These are phyloP conservation scores for Saccopteryx leptura DNA, from an alignment of 2,113 vertebrate genomes.

Conservation along the genomic window DNA sequence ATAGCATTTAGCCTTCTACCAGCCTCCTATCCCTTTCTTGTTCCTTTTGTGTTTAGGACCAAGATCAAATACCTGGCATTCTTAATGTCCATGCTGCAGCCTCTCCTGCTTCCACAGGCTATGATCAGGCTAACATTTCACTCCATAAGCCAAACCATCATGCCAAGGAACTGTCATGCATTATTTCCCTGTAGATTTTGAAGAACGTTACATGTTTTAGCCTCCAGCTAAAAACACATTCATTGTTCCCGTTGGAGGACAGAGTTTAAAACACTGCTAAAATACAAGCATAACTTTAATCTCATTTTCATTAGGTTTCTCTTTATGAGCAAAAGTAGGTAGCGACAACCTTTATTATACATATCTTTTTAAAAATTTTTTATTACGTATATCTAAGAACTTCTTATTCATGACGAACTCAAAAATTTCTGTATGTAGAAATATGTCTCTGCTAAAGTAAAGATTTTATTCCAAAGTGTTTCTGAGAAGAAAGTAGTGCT, in stretches of 20 bases:
- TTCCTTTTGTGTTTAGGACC: background rate
- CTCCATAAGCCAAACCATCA: background rate
- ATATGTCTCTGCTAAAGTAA: background rate
- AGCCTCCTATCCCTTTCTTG: background rate
- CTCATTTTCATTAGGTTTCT: constrained; percentile 43
- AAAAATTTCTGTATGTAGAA: constrained; percentile 11
- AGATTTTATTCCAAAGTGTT: constrained; percentile 52
- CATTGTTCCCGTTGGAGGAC: constrained; percentile 19
- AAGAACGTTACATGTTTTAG: constrained; percentile 58
- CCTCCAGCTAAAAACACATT: constrained; percentile 37
- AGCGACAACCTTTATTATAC: background rate
- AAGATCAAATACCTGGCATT: constrained; percentile 12
- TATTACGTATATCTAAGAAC: background rate
- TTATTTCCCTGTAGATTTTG: constrained; percentile 54
- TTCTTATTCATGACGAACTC: constrained; percentile 31
- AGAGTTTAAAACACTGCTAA: constrained; percentile 58
- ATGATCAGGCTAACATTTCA: background rate
- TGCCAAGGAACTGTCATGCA: constrained; percentile 14
- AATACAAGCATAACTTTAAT: background rate
- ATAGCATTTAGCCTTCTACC: background rate
- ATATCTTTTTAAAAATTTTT: constrained; percentile 34
- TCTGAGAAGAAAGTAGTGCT: constrained; percentile 47
- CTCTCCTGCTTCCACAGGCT: background rate
- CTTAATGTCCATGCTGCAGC: background rate
- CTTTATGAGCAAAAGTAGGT: background rate